Evolutionary conservation across 2,888 invertebrate genomes (phyloP).

Genomic region (Hipparchia sbordonii): DNA sequence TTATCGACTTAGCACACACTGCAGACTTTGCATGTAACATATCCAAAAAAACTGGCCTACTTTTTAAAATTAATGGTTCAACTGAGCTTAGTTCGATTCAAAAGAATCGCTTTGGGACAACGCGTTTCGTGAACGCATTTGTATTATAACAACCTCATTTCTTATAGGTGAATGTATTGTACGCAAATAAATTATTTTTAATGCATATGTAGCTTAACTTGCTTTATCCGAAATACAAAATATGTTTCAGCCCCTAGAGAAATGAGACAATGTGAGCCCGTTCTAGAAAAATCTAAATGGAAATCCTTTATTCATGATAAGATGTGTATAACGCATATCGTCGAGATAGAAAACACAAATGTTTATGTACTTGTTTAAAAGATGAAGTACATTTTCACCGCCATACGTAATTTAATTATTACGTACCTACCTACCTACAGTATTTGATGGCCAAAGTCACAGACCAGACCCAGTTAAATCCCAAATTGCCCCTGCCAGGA

Average conservation of each 20-base stretch:
- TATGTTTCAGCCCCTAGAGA: conserved; percentile 9
- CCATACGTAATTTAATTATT: neutral
- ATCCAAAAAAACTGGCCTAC: conserved; percentile 1
- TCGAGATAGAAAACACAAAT: neutral
- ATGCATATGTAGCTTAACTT: conserved; percentile 16
- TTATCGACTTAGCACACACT: neutral
- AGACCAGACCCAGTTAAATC: too few relatives aligned
- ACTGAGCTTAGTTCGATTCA: neutral
- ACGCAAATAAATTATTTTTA: conserved; percentile 18
- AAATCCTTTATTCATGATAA: conserved; percentile 18
- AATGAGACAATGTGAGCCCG: conserved; percentile 12
- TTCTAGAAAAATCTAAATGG: conserved; percentile 18
- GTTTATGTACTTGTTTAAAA: neutral
- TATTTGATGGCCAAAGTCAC: too few relatives aligned
- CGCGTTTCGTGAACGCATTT: neutral
- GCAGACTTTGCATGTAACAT: neutral
- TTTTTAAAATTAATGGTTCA: neutral
- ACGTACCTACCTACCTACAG: neutral
- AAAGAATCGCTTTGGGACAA: neutral
- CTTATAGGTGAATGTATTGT: neutral
- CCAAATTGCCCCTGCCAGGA: too few relatives aligned
- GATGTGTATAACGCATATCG: conserved; percentile 5
- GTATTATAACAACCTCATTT: neutral
- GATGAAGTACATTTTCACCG: neutral
- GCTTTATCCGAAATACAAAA: conserved; percentile 11